A percentile compares a stretch with the other conserved stretches of the same genome.
phyloP scores from a whole-genome alignment of 2,113 vertebrate species.

The Pteropus alecto region DNA sequence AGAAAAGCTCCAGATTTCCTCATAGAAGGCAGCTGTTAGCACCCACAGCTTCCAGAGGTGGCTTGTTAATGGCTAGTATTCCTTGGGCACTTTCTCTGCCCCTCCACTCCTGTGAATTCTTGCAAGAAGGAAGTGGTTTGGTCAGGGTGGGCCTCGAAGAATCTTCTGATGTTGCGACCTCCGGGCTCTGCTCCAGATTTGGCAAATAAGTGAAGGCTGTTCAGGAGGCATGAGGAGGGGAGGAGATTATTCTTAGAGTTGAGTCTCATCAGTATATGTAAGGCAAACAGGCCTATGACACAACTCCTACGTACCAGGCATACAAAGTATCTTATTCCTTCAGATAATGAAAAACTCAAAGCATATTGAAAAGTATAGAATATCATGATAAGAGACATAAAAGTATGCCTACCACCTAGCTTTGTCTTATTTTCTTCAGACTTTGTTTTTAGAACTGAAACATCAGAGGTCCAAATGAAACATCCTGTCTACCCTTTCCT shows the following conservation, averaged over 20 bases:
- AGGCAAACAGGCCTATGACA: neutral
- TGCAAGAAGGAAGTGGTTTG: neutral
- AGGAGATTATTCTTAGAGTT: neutral
- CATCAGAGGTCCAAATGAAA: neutral
- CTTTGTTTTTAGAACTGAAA: neutral
- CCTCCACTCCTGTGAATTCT: neutral
- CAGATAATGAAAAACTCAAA: neutral
- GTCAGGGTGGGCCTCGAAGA: neutral
- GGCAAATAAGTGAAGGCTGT: neutral
- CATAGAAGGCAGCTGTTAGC: neutral
- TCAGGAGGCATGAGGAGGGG: neutral
- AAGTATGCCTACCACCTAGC: neutral
- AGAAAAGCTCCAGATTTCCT: neutral
- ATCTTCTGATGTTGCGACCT: neutral
- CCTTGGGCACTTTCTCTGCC: neutral
- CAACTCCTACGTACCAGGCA: too few relatives aligned
- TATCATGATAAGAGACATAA: neutral
- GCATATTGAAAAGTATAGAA: neutral
- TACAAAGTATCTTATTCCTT: neutral
- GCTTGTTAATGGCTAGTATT: neutral
- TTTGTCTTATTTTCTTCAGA: neutral
- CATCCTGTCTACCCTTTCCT: neutral
- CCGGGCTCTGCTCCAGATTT: neutral
- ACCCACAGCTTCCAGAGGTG: accelerated
- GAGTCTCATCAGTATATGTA: accelerated